Evolutionary conservation across 1,140 invertebrate species (phyloP).

Genomic region (Ylistrum balloti): DNA sequence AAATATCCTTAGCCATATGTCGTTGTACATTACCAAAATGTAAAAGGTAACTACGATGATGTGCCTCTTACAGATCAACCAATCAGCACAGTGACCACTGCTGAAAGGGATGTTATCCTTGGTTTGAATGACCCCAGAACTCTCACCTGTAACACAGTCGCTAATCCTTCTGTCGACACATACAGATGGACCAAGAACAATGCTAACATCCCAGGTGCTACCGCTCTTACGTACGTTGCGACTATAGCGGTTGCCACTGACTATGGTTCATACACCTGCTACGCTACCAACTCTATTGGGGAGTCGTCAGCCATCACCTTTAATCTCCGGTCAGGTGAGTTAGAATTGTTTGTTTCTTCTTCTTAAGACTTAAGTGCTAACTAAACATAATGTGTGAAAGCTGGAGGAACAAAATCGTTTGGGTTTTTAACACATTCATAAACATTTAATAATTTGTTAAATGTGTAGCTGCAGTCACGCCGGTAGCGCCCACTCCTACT

Average conservation of each 20-base stretch:
- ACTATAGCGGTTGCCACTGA: background rate
- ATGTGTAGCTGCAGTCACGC: background rate
- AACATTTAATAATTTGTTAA: too few species aligned
- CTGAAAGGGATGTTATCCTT: background rate
- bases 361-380: too few species aligned
- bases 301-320: background rate
- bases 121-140: conserved; percentile 12
- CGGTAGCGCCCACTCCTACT: background rate
- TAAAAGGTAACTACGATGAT: too few species aligned
- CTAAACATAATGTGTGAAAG: too few species aligned
- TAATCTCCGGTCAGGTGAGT: background rate
- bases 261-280: background rate
- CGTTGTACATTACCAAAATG: too few species aligned
- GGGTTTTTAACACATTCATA: too few species aligned
- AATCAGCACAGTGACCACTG: background rate
- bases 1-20: too few species aligned
- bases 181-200: background rate
- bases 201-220: background rate
- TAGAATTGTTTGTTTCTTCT: background rate
- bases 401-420: too few species aligned
- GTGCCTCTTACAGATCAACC: background rate
- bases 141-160: background rate
- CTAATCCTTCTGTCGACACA: background rate
- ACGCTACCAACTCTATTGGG: background rate
- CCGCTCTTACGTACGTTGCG: background rate